These are phyloP conservation scores for Enoplosus armatus DNA, from an alignment of 2,797 vertebrate species.

Conservation along the genomic window DNA sequence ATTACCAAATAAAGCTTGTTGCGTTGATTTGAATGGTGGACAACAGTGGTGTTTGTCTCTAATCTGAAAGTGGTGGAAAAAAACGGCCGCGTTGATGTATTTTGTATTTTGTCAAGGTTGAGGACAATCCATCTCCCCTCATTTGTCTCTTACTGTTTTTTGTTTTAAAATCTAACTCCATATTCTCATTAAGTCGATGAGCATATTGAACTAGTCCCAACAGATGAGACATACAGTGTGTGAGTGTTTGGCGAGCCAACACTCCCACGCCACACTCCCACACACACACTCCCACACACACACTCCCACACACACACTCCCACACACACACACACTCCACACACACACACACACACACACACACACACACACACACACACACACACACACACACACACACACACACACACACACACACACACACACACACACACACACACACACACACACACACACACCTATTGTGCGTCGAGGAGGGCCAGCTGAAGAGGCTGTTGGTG, in stretches of 20 bases:
- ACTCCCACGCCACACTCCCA: neutral
- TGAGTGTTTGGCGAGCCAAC: neutral
- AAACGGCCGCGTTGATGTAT: slow-evolving; percentile 5
- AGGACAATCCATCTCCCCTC: neutral
- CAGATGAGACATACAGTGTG: neutral
- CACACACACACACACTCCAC: too few relatives aligned
- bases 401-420: too few relatives aligned
- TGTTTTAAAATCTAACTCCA: slow-evolving; percentile 44
- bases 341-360: too few relatives aligned
- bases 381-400: too few relatives aligned
- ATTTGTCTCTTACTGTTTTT: slow-evolving; percentile 28
- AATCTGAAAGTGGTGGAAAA: neutral
- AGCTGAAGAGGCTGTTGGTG: slow-evolving; percentile 1
- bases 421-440: too few relatives aligned
- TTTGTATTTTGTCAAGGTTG: neutral
- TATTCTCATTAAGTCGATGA: slow-evolving; percentile 55
- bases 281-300: too few relatives aligned
- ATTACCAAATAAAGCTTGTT: neutral
- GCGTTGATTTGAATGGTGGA: neutral
- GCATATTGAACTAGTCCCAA: slow-evolving; percentile 25
- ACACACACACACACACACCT: too few relatives aligned
- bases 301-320: too few relatives aligned
- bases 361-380: too few relatives aligned
- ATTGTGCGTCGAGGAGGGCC: slow-evolving; percentile 4
- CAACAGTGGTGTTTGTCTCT: neutral